Evolutionary conservation across 2,797 vertebrate species (phyloP).

Genomic region (Leucoraja ocellata): DNA sequence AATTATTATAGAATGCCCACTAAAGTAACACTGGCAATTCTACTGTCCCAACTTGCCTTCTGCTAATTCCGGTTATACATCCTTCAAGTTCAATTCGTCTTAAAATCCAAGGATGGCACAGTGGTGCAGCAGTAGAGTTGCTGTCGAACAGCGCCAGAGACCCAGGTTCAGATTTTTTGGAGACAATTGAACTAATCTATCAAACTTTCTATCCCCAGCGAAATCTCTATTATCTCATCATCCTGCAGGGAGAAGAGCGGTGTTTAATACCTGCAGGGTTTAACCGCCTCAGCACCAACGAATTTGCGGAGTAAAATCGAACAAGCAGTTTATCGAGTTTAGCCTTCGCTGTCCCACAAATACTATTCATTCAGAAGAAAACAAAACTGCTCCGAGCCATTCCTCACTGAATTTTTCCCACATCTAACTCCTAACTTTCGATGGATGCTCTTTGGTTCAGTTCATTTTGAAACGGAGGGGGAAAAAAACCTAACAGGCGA

Average conservation of each 20-base stretch:
- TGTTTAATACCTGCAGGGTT: background rate
- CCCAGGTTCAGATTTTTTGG: background rate
- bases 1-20: background rate
- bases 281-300: background rate
- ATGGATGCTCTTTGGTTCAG: background rate
- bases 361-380: background rate
- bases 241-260: background rate
- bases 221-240: background rate
- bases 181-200: background rate
- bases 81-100: background rate
- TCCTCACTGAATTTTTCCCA: background rate
- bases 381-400: background rate
- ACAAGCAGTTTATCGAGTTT: background rate
- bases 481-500: background rate
- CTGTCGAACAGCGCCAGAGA: too few relatives aligned
- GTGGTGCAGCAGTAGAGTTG: too few relatives aligned
- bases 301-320: background rate
- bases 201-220: background rate
- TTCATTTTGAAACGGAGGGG: background rate
- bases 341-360: background rate
- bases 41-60: background rate
- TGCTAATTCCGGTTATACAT: background rate
- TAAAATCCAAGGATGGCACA: too few relatives aligned
- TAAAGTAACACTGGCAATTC: background rate
- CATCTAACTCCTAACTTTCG: background rate